Evolutionary conservation across 1,140 invertebrate species (phyloP).

Genomic region (Philotrypesis tridentata): DNA sequence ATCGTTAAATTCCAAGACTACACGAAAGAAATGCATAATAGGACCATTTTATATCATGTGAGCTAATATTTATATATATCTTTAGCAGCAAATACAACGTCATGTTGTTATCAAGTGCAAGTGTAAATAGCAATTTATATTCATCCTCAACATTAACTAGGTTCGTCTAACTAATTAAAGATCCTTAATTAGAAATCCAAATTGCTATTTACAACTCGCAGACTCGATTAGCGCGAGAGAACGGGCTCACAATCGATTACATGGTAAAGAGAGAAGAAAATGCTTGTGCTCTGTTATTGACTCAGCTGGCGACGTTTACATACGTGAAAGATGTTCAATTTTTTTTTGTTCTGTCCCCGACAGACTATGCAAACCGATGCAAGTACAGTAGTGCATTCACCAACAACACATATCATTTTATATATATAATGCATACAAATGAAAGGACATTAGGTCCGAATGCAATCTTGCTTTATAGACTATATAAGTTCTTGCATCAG

Average conservation of each 20-base stretch:
- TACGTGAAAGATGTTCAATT: slow-evolving; percentile 16
- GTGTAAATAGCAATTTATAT: slow-evolving; percentile 37
- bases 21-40: background rate
- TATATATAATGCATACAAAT: slow-evolving; percentile 50
- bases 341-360: slow-evolving; percentile 31
- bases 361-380: slow-evolving; percentile 46
- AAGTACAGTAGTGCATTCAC: slow-evolving; percentile 44
- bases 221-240: background rate
- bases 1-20: background rate
- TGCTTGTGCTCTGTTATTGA: slow-evolving; percentile 45
- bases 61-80: no score
- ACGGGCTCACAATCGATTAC: background rate
- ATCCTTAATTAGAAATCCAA: slow-evolving; percentile 9
- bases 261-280: slow-evolving; percentile 43
- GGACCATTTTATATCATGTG: background rate
- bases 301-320: slow-evolving; percentile 32
- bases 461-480: slow-evolving; percentile 51
- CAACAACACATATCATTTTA: slow-evolving; percentile 50
- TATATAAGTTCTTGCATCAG: slow-evolving; percentile 29
- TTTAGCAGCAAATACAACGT: slow-evolving; percentile 22
- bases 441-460: slow-evolving; percentile 49
- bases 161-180: slow-evolving; percentile 10
- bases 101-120: slow-evolving; percentile 9
- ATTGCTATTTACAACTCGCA: slow-evolving; percentile 36
- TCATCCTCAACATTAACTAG: slow-evolving; percentile 15